phyloP scores from a whole-genome alignment of 2,888 invertebrate genomes.

The Monoplex corrugatus region DNA sequence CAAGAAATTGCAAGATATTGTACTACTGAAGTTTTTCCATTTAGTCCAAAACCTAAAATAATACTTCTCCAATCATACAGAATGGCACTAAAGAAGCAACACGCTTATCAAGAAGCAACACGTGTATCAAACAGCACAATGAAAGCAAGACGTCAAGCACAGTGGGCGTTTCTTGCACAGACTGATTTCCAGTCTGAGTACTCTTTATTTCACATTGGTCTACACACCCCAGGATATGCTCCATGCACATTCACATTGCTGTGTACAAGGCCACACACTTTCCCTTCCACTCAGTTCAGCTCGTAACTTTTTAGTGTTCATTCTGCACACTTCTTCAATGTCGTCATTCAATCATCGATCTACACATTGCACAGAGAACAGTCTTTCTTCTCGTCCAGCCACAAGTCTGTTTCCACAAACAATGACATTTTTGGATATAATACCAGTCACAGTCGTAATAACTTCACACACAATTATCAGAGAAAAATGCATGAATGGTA shows the following conservation, averaged over 20 bases:
- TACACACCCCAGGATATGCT: constrained; percentile 26
- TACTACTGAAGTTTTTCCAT: not conserved
- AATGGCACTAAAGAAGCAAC: too few species aligned
- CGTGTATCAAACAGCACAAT: not conserved
- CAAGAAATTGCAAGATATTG: too few species aligned
- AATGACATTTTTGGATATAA: too few species aligned
- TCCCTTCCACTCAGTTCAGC: not conserved
- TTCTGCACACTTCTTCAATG: not conserved
- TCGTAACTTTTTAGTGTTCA: not conserved
- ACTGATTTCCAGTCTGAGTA: constrained; percentile 45
- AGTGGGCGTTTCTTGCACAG: constrained; percentile 31
- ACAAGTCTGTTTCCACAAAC: not conserved
- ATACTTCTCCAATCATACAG: too few species aligned
- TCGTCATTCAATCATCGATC: not conserved
- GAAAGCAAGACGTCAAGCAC: too few species aligned
- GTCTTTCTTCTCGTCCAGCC: not conserved
- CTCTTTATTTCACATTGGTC: constrained; percentile 48
- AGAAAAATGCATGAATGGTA: not conserved
- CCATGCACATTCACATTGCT: constrained; percentile 5
- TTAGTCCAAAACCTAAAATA: not conserved
- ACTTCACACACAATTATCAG: not conserved
- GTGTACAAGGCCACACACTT: not conserved
- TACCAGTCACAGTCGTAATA: not conserved
- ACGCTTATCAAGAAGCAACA: too few species aligned
- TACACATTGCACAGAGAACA: not conserved